A percentile compares a stretch with the other conserved stretches of the same genome.
These are phyloP conservation scores for Nemotelus nigrinus DNA, from an alignment of 2,888 invertebrate species.

Conservation along the genomic window DNA sequence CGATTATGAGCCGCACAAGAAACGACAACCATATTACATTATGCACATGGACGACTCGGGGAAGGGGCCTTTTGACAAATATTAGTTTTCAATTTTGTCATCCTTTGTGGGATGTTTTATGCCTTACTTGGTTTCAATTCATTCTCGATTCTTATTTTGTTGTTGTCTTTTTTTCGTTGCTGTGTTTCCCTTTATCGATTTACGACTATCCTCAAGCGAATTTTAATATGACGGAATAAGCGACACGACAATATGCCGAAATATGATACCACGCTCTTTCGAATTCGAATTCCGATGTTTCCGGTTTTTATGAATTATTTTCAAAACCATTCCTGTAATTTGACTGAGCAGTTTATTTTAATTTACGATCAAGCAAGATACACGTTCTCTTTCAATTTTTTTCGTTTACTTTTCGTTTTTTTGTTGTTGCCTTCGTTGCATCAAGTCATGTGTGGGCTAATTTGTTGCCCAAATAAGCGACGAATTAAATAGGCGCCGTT, in stretches of 20 bases:
- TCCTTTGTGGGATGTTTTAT: constrained; percentile 42
- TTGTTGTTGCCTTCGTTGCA: background rate
- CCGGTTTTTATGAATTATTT: constrained; percentile 37
- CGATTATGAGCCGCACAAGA: constrained; percentile 37
- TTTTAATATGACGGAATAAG: constrained; percentile 15
- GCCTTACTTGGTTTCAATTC: constrained; percentile 31
- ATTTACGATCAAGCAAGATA: constrained; percentile 17
- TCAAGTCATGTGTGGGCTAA: constrained; percentile 47
- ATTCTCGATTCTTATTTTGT: background rate
- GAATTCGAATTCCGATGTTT: constrained; percentile 21
- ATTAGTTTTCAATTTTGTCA: constrained; percentile 45
- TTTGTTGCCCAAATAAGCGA: constrained; percentile 44
- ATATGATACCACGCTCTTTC: constrained; percentile 31
- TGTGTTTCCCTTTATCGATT: constrained; percentile 27
- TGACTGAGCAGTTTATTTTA: constrained; percentile 26
- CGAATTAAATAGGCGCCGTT: constrained; percentile 39
- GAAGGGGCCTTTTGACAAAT: constrained; percentile 41
- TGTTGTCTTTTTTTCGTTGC: background rate
- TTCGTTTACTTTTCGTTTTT: constrained; percentile 6
- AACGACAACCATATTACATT: constrained; percentile 27
- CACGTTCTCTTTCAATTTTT: background rate
- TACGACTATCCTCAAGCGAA: constrained; percentile 12
- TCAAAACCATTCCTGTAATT: constrained; percentile 22
- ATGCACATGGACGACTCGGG: background rate
- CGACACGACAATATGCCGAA: constrained; percentile 19